Conservation (phyloP, 2,888 invertebrate genomes). For the Lithosia quadra region DNA sequence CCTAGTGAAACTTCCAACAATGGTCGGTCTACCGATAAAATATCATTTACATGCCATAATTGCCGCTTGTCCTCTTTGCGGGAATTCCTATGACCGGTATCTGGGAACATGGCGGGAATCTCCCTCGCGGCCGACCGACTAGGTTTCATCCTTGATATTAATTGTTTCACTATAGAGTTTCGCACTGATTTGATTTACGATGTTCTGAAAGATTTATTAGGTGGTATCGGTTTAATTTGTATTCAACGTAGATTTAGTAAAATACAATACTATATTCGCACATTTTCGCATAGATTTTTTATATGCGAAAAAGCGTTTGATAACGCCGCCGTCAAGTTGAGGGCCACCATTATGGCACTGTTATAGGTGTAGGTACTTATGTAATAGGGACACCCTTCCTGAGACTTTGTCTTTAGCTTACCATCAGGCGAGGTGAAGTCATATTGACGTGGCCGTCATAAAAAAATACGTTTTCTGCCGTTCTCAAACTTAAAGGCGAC, state of each 20-base stretch:
- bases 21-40: conserved; percentile 39
- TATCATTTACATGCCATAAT: conserved; percentile 43
- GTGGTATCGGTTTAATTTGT: neutral
- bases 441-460: too few relatives aligned
- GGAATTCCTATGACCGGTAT: conserved; percentile 44
- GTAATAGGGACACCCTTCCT: too few relatives aligned
- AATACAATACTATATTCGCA: too few relatives aligned
- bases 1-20: conserved; percentile 24
- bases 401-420: too few relatives aligned
- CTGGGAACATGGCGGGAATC: neutral
- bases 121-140: conserved; percentile 19
- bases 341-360: too few relatives aligned
- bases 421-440: too few relatives aligned
- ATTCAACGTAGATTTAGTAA: neutral
- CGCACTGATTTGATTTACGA: neutral
- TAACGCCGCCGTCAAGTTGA: too few relatives aligned
- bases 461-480: too few relatives aligned
- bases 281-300: too few relatives aligned
- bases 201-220: neutral
- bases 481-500: too few relatives aligned
- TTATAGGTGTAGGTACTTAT: too few relatives aligned
- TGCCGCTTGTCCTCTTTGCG: conserved; percentile 33
- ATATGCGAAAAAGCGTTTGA: too few relatives aligned
- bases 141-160: conserved; percentile 37
- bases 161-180: conserved; percentile 29